Evolutionary conservation across 2,888 invertebrate species (phyloP).

Genomic region (Polylopha cassiicola): DNA sequence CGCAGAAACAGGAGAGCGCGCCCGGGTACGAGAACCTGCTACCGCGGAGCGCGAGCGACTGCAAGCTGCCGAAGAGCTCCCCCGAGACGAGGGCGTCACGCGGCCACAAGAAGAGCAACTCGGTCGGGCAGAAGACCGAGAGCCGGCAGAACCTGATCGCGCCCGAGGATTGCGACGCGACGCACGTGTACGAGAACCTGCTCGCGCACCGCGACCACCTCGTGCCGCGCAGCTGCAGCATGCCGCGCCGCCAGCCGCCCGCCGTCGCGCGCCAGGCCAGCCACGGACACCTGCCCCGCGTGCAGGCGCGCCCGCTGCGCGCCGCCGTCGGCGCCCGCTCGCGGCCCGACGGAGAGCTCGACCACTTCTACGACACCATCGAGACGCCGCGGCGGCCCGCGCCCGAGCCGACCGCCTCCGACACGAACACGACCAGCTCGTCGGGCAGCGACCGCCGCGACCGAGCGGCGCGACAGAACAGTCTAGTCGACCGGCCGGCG

Average conservation of each 20-base stretch:
- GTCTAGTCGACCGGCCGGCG: conserved; percentile 49
- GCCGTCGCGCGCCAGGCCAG: conserved; percentile 61
- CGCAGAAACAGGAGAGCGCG: conserved; percentile 38
- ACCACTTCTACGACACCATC: conserved; percentile 63
- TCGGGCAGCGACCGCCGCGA: conserved; percentile 52
- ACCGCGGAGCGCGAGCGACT: conserved; percentile 66
- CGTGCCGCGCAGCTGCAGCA: conserved; percentile 65
- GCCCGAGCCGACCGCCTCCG: conserved; percentile 32
- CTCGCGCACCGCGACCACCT: conserved; percentile 44
- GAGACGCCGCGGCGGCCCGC: conserved; percentile 48
- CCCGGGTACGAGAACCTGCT: conserved; percentile 66
- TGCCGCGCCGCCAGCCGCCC: conserved; percentile 62
- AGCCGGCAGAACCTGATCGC: conserved; percentile 68
- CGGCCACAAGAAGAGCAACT: conserved; percentile 68
- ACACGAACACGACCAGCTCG: conserved; percentile 55
- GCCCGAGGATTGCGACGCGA: conserved; percentile 56
- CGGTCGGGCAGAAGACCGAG: conserved; percentile 68
- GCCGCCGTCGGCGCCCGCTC: conserved; percentile 55
- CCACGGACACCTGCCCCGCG: conserved; percentile 59
- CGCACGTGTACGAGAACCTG: conserved; percentile 70
- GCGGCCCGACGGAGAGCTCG: conserved; percentile 48
- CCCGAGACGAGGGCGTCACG: conserved; percentile 47
- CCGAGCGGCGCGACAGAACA: conserved; percentile 51
- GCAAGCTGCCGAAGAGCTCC: conserved; percentile 54
- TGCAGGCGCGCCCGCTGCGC: conserved; percentile 53